Conservation (phyloP, 2,113 vertebrate genomes). For the Laticauda colubrina region DNA sequence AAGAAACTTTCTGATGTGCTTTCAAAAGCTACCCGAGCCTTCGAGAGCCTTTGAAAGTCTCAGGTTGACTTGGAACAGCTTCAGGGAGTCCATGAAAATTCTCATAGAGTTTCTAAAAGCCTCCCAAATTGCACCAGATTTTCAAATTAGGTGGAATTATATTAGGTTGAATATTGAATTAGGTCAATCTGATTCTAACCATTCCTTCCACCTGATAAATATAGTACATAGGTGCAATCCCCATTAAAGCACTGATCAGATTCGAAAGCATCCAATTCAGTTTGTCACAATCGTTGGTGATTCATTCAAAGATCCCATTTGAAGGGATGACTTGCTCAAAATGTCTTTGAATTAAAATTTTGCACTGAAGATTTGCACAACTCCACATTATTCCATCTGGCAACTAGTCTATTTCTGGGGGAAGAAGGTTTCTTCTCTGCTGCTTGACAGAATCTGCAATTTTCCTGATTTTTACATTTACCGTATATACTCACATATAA, state of each 20-base stretch:
- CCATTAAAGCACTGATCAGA: background rate
- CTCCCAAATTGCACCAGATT: background rate
- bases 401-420: background rate
- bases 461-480: background rate
- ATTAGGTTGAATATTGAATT: background rate
- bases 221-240: background rate
- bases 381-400: background rate
- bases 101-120: background rate
- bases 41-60: background rate
- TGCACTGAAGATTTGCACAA: background rate
- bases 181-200: background rate
- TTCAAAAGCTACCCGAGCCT: background rate
- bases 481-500: too few species aligned
- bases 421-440: background rate
- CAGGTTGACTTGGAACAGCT: background rate
- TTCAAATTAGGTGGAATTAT: background rate
- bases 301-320: background rate
- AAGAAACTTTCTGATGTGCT: background rate
- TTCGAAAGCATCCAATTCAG: background rate
- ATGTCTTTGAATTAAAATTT: background rate
- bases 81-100: background rate
- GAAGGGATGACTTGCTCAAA: background rate
- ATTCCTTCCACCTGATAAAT: background rate
- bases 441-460: background rate
- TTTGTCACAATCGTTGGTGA: background rate